These are phyloP conservation scores for Ophion slaviceki DNA, from an alignment of 2,888 invertebrate species.

Conservation along the genomic window DNA sequence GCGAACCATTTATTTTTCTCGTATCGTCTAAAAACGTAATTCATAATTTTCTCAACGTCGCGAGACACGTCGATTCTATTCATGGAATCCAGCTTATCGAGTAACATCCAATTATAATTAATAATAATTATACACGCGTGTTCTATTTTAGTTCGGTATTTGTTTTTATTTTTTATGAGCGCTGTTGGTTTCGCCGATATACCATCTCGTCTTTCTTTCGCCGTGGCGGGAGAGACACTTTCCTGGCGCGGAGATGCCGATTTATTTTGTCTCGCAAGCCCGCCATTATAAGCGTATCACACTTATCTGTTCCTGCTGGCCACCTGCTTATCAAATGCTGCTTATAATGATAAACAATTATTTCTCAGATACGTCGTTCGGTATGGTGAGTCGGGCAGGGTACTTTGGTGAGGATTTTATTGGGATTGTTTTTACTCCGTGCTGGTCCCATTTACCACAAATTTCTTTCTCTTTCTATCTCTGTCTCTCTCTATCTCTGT, in stretches of 20 bases:
- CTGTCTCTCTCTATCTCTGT: too few relatives aligned
- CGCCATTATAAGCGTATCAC: slow-evolving; percentile 42
- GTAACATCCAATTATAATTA: slow-evolving; percentile 48
- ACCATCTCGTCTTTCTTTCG: slow-evolving; percentile 14
- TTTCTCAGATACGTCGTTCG: background rate
- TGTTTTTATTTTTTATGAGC: background rate
- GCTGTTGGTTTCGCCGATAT: background rate
- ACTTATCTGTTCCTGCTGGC: slow-evolving; percentile 37
- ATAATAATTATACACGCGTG: slow-evolving; percentile 42
- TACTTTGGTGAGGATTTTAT: background rate
- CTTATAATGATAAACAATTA: slow-evolving; percentile 32
- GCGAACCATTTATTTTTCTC: background rate
- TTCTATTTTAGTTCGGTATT: slow-evolving; percentile 20
- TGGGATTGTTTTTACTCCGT: background rate
- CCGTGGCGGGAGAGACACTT: background rate
- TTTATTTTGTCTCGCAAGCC: slow-evolving; percentile 17
- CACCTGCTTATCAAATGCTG: slow-evolving; percentile 33
- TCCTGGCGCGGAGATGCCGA: slow-evolving; percentile 1
- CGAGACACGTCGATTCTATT: slow-evolving; percentile 48
- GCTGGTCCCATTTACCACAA: background rate
- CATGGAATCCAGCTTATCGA: slow-evolving; percentile 46
- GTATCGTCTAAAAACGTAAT: slow-evolving; percentile 38
- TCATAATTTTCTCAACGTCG: slow-evolving; percentile 43
- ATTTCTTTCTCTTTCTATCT: background rate
- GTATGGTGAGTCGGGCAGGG: background rate